Percentiles rank a stretch among this genome's conserved stretches.
Conservation (phyloP, 2,113 vertebrate species). For the Kryptolebias marmoratus region DNA sequence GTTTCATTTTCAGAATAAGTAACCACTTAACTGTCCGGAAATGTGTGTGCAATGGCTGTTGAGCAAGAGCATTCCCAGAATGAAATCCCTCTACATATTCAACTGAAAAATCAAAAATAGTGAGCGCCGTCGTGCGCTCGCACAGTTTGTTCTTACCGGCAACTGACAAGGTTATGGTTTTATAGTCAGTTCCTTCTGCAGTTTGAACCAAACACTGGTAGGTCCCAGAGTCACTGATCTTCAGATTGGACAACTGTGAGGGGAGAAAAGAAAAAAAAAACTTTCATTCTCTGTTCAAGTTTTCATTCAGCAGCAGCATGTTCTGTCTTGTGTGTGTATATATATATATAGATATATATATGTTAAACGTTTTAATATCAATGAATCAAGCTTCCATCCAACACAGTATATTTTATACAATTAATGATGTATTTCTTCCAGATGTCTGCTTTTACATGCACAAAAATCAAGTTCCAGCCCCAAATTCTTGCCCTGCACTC, state of each 20-base stretch:
- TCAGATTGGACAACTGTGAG: constrained; percentile 81
- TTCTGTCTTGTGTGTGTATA: no score
- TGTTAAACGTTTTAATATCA: neutral
- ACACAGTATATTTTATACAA: neutral
- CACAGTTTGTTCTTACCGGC: constrained; percentile 76
- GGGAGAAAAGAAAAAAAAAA: constrained; percentile 11
- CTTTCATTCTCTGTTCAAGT: neutral
- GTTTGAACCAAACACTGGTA: constrained; percentile 86
- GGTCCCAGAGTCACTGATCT: constrained; percentile 83
- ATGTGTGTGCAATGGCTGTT: neutral
- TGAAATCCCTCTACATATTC: neutral
- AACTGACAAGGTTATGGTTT: constrained; percentile 83
- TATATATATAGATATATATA: no score
- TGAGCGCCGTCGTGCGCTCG: neutral
- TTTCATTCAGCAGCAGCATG: neutral
- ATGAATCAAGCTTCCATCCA: neutral
- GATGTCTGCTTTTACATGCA: no score
- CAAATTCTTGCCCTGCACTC: neutral
- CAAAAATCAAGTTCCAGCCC: neutral
- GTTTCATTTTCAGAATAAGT: constrained; percentile 44
- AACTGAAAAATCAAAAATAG: neutral
- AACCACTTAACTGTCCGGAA: constrained; percentile 25
- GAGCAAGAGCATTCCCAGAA: constrained; percentile 3
- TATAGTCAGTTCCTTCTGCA: constrained; percentile 84
- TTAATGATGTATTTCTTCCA: neutral